Percentiles rank a stretch among this genome's conserved stretches.
Conservation (phyloP, 2,113 vertebrate species). For the Tringa solitaria region DNA sequence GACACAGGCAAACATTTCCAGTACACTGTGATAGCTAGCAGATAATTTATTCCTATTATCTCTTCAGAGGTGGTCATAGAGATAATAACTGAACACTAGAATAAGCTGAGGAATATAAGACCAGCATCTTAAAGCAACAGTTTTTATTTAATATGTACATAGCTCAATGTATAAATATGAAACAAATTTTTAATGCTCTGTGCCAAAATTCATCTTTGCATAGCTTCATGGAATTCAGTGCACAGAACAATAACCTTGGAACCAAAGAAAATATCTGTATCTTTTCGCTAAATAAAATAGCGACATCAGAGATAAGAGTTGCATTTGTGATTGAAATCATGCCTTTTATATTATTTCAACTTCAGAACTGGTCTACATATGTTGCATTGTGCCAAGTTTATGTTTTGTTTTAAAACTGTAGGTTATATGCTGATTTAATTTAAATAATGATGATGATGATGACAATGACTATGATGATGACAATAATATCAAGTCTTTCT, state of each 20-base stretch:
- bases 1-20: not conserved
- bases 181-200: not conserved
- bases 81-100: not conserved
- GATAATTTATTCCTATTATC: not conserved
- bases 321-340: not conserved
- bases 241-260: not conserved
- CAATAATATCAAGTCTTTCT: not conserved
- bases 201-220: not conserved
- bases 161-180: not conserved
- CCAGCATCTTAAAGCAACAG: not conserved
- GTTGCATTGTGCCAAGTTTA: not conserved
- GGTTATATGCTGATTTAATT: not conserved
- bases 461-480: not conserved
- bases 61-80: not conserved
- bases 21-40: not conserved
- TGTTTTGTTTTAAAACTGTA: not conserved
- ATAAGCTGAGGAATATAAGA: not conserved
- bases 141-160: not conserved
- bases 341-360: not conserved
- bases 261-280: not conserved
- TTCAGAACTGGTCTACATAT: not conserved
- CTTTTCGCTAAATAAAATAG: not conserved
- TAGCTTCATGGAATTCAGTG: not conserved
- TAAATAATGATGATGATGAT: not conserved
- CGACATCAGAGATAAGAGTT: not conserved